Evolutionary conservation across 1,140 invertebrate species (phyloP).

Genomic region (Dreissena rostriformis): DNA sequence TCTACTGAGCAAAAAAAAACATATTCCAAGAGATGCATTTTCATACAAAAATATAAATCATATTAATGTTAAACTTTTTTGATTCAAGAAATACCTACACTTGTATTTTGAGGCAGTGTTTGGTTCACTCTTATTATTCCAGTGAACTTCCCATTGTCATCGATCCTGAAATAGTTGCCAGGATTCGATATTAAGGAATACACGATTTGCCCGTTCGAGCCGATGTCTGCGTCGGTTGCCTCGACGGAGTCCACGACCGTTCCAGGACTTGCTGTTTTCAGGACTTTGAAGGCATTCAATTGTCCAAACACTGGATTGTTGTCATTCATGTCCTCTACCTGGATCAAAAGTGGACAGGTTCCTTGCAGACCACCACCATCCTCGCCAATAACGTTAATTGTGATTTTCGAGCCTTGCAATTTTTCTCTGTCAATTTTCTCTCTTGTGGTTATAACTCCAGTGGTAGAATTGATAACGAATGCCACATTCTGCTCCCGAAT

Average conservation of each 20-base stretch:
- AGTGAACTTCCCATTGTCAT: slow-evolving; percentile 12
- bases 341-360: slow-evolving; percentile 71
- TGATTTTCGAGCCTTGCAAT: slow-evolving; percentile 1
- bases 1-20: neutral
- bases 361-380: slow-evolving; percentile 38
- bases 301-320: slow-evolving; percentile 98
- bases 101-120: slow-evolving; percentile 72
- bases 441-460: slow-evolving; percentile 51
- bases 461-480: slow-evolving; percentile 57
- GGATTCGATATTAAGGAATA: slow-evolving; percentile 46
- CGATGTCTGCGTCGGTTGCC: slow-evolving; percentile 87
- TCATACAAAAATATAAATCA: neutral
- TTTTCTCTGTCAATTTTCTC: slow-evolving; percentile 58
- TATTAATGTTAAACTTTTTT: neutral
- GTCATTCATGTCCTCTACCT: slow-evolving; percentile 98
- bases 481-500: slow-evolving; percentile 10
- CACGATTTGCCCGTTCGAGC: slow-evolving; percentile 45
- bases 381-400: slow-evolving; percentile 33
- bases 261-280: slow-evolving; percentile 85
- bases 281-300: slow-evolving; percentile 95
- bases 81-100: neutral
- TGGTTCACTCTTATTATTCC: slow-evolving; percentile 83
- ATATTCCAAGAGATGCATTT: neutral
- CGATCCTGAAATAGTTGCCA: slow-evolving; percentile 41
- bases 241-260: slow-evolving; percentile 95